Conservation (phyloP, 2,113 vertebrate genomes). For the human region DNA sequence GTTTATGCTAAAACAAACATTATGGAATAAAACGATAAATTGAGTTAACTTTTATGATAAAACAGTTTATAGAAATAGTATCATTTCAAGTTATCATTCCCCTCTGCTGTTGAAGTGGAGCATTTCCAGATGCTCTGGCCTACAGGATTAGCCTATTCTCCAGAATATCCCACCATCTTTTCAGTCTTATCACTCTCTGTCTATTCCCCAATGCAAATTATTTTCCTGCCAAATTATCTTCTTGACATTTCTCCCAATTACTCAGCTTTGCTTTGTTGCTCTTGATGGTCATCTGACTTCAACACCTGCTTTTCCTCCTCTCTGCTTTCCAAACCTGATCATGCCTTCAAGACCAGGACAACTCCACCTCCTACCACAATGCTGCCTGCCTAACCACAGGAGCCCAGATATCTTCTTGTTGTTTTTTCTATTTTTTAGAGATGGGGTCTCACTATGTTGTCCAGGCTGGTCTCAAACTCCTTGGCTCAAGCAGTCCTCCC, state of each 20-base stretch:
- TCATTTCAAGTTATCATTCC: background rate
- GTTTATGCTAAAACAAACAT: background rate
- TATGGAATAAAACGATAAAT: background rate
- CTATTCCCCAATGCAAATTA: background rate
- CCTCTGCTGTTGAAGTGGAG: background rate
- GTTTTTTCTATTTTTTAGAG: too few relatives aligned
- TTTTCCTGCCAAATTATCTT: background rate
- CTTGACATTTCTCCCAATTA: background rate
- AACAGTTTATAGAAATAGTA: background rate
- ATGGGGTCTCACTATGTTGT: too few relatives aligned
- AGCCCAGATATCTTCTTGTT: background rate
- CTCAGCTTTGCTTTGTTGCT: background rate
- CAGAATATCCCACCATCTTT: background rate
- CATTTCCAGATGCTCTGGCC: background rate
- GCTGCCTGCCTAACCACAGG: background rate
- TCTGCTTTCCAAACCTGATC: background rate
- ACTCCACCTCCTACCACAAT: accelerated
- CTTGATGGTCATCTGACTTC: background rate
- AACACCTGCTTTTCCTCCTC: background rate
- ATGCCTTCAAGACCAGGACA: background rate
- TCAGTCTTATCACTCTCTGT: background rate
- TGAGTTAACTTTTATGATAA: background rate
- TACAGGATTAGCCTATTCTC: too few relatives aligned
- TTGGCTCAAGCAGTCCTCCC: too few relatives aligned
- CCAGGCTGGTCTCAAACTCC: too few relatives aligned